Conservation (phyloP, 2,113 vertebrate genomes). For the Trinectes maculatus region DNA sequence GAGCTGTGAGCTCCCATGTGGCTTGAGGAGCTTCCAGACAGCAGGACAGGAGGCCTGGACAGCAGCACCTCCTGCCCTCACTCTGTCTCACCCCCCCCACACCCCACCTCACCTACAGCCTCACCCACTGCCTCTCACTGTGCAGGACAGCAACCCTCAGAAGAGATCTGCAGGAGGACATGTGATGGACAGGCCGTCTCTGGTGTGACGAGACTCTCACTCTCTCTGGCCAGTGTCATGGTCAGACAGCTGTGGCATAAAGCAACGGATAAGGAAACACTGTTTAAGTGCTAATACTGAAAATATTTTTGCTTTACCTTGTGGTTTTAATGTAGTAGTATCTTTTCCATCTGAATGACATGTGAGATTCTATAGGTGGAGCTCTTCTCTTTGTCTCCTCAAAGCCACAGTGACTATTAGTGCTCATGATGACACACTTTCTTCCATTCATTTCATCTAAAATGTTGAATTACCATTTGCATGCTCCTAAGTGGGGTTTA, state of each 20-base stretch:
- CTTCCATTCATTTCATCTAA: neutral
- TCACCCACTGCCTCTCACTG: conserved; percentile 61
- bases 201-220: conserved; percentile 54
- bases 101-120: conserved; percentile 55
- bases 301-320: conserved; percentile 26
- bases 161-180: conserved; percentile 64
- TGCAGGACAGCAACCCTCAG: conserved; percentile 73
- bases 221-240: conserved; percentile 43
- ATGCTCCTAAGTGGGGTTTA: neutral
- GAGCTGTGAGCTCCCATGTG: conserved; percentile 68
- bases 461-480: conserved; percentile 14
- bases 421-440: neutral
- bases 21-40: conserved; percentile 66
- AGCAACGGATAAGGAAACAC: conserved; percentile 22
- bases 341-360: neutral
- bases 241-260: conserved; percentile 50
- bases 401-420: neutral
- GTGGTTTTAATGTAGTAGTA: conserved; percentile 26
- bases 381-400: conserved; percentile 21
- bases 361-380: conserved; percentile 16
- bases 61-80: conserved; percentile 52
- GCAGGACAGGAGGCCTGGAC: conserved; percentile 69
- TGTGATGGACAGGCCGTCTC: conserved; percentile 72
- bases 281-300: conserved; percentile 29
- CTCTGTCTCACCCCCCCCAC: conserved; percentile 4